Conservation (phyloP, 2,113 vertebrate species). For the Mus spicilegus region DNA sequence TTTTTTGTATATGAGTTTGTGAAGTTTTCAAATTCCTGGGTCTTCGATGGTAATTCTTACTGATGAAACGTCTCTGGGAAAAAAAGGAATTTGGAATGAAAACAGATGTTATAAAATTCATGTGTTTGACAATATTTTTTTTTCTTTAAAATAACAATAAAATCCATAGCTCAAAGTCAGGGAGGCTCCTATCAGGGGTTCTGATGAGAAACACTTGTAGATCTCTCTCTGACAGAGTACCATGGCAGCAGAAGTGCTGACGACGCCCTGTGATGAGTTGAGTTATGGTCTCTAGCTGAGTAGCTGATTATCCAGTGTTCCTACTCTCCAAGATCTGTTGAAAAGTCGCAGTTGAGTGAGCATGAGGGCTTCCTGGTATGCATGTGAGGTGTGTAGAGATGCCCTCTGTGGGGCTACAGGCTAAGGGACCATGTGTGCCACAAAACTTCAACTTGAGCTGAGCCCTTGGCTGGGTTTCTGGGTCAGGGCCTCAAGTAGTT, state of each 20-base stretch:
- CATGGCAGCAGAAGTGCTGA: conserved; percentile 11
- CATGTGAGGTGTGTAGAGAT: conserved; percentile 80
- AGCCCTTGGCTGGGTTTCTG: conserved; percentile 53
- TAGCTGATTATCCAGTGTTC: conserved; percentile 58
- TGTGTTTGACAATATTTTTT: conserved; percentile 73
- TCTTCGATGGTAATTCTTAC: conserved; percentile 59
- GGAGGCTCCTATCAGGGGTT: conserved; percentile 67
- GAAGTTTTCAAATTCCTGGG: conserved; percentile 63
- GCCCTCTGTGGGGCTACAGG: conserved; percentile 80
- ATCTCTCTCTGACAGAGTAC: conserved; percentile 52
- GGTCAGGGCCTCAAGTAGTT: conserved; percentile 57
- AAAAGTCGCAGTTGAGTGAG: conserved; percentile 79
- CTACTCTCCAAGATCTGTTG: conserved; percentile 66
- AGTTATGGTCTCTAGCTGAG: conserved; percentile 64
- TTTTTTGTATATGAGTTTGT: conserved; percentile 17
- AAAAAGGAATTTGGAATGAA: conserved; percentile 78
- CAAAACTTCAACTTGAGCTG: not conserved
- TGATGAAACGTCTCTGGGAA: conserved; percentile 65
- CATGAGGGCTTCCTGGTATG: conserved; percentile 80
- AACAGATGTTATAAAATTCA: conserved; percentile 81
- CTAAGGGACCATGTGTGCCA: conserved; percentile 82
- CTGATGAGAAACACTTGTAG: conserved; percentile 78
- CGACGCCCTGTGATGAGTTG: conserved; percentile 66
- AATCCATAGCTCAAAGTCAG: conserved; percentile 71
- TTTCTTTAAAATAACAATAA: conserved; percentile 80